Evolutionary conservation across 2,888 invertebrate genomes (phyloP), one percentile per base, ranked within the genome.

Genomic region (Drosophila lacicola): DNA sequence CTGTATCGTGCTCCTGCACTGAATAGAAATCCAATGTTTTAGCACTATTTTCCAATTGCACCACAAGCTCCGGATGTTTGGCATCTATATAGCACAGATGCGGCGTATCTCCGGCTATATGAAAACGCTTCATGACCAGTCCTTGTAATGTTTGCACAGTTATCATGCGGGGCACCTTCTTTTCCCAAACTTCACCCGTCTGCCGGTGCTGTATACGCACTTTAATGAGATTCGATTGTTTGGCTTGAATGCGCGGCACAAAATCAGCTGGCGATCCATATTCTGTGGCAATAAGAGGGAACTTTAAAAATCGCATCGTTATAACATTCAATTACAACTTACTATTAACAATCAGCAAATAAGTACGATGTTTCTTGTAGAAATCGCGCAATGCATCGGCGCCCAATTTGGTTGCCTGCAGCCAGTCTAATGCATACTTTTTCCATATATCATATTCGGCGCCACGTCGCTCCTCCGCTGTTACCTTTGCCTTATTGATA

Each of bases 391-490:
- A 93, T 44, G 92, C 90, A 54, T 93, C 92, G 0, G 92, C 91
- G 5, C 85, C 89, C 70, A 93, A 93, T 13, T 91, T 92, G 77
- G 94, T 94, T 0, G 94, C 93, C 72, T 93, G 92, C 54, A 95
- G 92, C 96, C 96, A 97, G 68, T 95, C 95, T 0, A 94, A 92
- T 0, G 96, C 97, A 91, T 95, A 95, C 21, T 95, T 94, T 92
- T 98, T 98, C 92, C 98, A 93, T 88, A 98, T 98, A 93, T 98
- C 98, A 70, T 97, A 96, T 89, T 98, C 98, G 0, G 98, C 97
- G 2, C 97, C 98, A 74, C 96, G 94, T 57, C 97, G 94, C 65
- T 97, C 95, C 62, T 95, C 95, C 0, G 93, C 90, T 0, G 93
- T 93, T 74, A 98, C 95, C 76, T 93, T 92, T 1, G 95, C 95